These are phyloP conservation scores for Molossus molossus DNA, from an alignment of 2,797 vertebrate genomes.

Conservation along the genomic window DNA sequence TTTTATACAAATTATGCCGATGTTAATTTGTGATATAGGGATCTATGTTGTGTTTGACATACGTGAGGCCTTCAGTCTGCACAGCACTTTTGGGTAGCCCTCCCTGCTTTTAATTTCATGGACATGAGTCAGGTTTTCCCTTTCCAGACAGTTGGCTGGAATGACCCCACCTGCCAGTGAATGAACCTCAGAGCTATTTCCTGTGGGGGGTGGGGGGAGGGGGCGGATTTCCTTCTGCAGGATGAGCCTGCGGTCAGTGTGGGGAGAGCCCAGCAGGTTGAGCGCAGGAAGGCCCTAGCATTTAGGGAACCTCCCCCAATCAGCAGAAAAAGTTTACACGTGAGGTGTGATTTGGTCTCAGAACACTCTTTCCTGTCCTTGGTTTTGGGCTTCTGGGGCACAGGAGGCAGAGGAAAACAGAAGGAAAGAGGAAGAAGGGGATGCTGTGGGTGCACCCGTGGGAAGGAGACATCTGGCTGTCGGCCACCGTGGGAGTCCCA, in stretches of 20 bases:
- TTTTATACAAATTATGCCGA: neutral
- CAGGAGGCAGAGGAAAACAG: neutral
- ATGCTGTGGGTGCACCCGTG: neutral
- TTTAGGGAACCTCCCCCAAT: neutral
- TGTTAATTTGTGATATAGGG: neutral
- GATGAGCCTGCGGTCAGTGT: neutral
- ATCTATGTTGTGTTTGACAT: neutral
- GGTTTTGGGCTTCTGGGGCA: constrained; percentile 26
- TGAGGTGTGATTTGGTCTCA: constrained; percentile 1
- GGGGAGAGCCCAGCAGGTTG: neutral
- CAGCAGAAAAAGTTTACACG: constrained; percentile 30
- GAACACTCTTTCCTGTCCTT: constrained; percentile 55
- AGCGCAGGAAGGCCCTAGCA: neutral
- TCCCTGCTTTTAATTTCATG: constrained; percentile 43
- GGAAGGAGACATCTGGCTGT: neutral
- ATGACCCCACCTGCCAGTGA: constrained; percentile 53
- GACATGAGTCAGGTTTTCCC: constrained; percentile 63
- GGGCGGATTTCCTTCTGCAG: constrained; percentile 53
- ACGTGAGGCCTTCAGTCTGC: neutral
- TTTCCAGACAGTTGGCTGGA: constrained; percentile 36
- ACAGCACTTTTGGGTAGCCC: constrained; percentile 9
- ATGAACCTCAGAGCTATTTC: constrained; percentile 2
- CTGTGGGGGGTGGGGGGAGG: neutral
- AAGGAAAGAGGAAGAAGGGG: neutral
- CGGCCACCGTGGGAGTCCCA: neutral